Evolutionary conservation across 2,797 vertebrate species (phyloP), one percentile per base, ranked within the genome.

Genomic region (Molossus alvarezi): DNA sequence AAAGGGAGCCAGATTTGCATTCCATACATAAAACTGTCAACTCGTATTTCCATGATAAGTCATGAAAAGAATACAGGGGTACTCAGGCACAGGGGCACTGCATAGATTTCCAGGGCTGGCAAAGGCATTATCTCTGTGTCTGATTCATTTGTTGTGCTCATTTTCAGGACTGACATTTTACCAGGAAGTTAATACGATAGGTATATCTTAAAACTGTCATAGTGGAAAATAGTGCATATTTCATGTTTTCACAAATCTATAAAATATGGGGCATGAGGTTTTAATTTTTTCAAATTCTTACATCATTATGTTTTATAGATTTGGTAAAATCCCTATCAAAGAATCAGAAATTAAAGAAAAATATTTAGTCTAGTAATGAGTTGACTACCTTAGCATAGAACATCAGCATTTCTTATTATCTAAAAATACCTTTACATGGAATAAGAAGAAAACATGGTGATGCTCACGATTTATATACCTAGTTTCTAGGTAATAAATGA

Each of bases 11-110:
- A 79, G 23, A 97, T 96, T 97, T 97, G 79, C 97, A 96, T 96
- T 82, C 92, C 64, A 88, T 90, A 97, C 96, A 97, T 96, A 97
- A 97, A 97, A 94, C 91, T 94, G 92, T 97, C 97, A 97, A 57
- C 94, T 92, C 58, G 88, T 67, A 97, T 97, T 97, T 95, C 81
- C 27, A 91, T 94, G 95, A 97, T 97, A 97, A 97, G 95, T 95
- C 92, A 88, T 79, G 58, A 86, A 95, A 91, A 89, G 77, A 96
- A 91, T 87, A 84, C 95, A 95, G 21, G 58, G 15, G 21, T 69
- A 20, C 75, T 92, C 57, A 88, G 71, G 83, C 76, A 88, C 23
- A 71, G 65, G 81, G 93, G 27, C 57, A 64, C 33, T 95, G 91
- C 29, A 94, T 94, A 65, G 89, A 91, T 96, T 97, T 96, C 94